These are phyloP conservation scores for Marasmarcha lunaedactyla DNA, from an alignment of 2,888 invertebrate genomes.

Conservation along the genomic window DNA sequence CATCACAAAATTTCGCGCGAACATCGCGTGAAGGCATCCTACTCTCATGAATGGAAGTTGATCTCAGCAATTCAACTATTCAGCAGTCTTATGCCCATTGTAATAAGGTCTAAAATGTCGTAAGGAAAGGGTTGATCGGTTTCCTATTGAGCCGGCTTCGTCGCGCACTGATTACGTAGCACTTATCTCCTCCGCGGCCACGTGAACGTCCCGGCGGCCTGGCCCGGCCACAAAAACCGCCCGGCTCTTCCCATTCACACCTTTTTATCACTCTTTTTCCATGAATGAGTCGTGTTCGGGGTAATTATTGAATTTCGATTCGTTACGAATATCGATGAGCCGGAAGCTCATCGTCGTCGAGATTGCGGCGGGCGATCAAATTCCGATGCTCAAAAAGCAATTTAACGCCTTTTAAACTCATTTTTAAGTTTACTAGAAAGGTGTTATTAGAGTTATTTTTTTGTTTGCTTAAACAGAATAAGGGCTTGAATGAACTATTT, in stretches of 20 bases:
- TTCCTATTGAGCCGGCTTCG: slow-evolving; percentile 62
- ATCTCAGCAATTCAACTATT: slow-evolving; percentile 11
- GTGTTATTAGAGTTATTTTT: slow-evolving; percentile 9
- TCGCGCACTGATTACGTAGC: slow-evolving; percentile 63
- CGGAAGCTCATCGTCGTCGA: slow-evolving; percentile 63
- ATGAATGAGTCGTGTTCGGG: slow-evolving; percentile 69
- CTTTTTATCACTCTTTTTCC: slow-evolving; percentile 58
- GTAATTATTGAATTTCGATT: slow-evolving; percentile 71
- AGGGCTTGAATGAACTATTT: too few species aligned
- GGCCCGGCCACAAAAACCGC: slow-evolving; percentile 48
- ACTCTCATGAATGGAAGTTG: slow-evolving; percentile 52
- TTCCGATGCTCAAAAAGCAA: slow-evolving; percentile 58
- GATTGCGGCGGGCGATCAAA: slow-evolving; percentile 58
- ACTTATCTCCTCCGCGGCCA: slow-evolving; percentile 57
- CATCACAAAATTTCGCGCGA: slow-evolving; percentile 5
- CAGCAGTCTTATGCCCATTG: background rate
- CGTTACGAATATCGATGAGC: slow-evolving; percentile 69
- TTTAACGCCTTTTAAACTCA: slow-evolving; percentile 63
- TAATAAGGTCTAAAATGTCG: background rate
- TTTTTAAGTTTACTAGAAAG: slow-evolving; percentile 34
- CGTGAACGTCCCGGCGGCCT: slow-evolving; percentile 31
- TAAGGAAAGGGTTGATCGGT: slow-evolving; percentile 13
- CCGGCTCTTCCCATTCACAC: slow-evolving; percentile 63
- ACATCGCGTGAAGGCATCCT: slow-evolving; percentile 58
- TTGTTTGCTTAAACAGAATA: too few species aligned